These are phyloP conservation scores for Acromyrmex charruanus DNA, from an alignment of 1,140 invertebrate species.

Conservation along the genomic window DNA sequence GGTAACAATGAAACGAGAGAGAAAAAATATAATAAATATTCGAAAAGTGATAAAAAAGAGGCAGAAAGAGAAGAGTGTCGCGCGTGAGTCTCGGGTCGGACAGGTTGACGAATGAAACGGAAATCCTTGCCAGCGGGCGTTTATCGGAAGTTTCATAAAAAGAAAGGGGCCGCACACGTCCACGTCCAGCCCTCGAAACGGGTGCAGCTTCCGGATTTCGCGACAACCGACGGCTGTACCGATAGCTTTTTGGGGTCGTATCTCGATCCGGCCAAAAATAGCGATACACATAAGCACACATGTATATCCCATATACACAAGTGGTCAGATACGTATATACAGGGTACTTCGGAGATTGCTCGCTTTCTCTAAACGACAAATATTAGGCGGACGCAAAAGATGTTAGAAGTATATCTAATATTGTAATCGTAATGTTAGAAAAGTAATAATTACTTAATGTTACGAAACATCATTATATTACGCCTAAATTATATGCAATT, in stretches of 20 bases:
- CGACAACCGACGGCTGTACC: constrained; percentile 19
- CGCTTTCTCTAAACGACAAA: neutral
- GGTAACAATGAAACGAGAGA: neutral
- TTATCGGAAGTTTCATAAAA: constrained; percentile 71
- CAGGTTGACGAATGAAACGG: constrained; percentile 71
- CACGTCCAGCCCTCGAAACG: constrained; percentile 39
- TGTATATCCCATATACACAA: neutral
- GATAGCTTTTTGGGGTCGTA: constrained; percentile 56
- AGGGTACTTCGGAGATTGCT: neutral
- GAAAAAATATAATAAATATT: constrained; percentile 6
- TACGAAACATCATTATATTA: neutral
- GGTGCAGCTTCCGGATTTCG: constrained; percentile 54
- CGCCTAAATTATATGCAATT: neutral
- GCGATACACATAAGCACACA: constrained; percentile 32
- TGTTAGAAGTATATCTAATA: neutral
- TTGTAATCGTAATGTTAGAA: neutral
- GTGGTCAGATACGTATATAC: neutral
- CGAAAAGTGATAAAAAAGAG: neutral
- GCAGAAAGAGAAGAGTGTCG: constrained; percentile 19
- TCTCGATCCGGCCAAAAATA: constrained; percentile 72
- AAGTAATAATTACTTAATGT: neutral
- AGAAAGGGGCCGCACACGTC: constrained; percentile 55
- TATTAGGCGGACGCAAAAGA: neutral
- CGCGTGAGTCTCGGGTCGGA: constrained; percentile 32
- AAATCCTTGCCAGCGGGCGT: constrained; percentile 67